These are phyloP conservation scores for Nanorana parkeri DNA, from an alignment of 2,113 vertebrate genomes.

Conservation along the genomic window DNA sequence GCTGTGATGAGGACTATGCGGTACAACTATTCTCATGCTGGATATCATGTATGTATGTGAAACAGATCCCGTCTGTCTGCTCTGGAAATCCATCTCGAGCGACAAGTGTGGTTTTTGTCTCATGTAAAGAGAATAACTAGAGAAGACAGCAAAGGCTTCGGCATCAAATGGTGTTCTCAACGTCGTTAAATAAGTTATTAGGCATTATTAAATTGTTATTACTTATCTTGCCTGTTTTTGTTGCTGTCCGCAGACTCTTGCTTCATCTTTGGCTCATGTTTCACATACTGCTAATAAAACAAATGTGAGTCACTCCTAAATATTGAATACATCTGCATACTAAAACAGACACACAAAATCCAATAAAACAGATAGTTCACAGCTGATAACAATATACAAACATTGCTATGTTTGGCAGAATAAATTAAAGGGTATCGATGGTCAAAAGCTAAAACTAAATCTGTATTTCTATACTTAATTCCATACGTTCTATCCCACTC, in stretches of 20 bases:
- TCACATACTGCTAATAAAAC: conserved; percentile 12
- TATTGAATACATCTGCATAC: conserved; percentile 2
- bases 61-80: not conserved
- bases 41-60: not conserved
- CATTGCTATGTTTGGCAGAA: no score
- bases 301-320: not conserved
- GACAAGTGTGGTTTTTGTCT: conserved; percentile 5
- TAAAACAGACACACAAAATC: no score
- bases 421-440: no score
- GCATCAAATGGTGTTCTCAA: not conserved
- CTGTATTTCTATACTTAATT: no score
- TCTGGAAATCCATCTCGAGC: not conserved
- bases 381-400: not conserved
- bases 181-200: not conserved
- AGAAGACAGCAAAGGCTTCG: not conserved
- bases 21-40: no score
- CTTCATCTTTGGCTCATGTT: conserved; percentile 14
- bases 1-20: no score
- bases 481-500: no score
- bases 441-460: no score
- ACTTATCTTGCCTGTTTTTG: not conserved
- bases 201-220: conserved; percentile 16
- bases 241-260: not conserved
- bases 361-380: conserved; percentile 9
- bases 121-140: not conserved